Evolutionary conservation across 2,888 invertebrate species (phyloP).

Genomic region (Spatulosminthurus flaviceps): DNA sequence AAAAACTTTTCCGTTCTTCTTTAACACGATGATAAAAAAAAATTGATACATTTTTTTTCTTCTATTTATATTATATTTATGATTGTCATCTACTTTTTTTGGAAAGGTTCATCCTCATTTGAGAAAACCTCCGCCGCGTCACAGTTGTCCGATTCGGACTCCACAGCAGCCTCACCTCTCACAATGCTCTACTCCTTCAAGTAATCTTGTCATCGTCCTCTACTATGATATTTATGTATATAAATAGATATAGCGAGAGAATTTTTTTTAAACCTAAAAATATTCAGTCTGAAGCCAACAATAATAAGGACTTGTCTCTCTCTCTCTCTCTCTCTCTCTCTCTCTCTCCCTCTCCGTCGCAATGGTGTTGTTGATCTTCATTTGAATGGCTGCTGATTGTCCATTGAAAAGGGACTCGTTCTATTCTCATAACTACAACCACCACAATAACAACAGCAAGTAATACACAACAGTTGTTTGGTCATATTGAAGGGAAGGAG

Average conservation of each 20-base stretch:
- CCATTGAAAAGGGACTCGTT: conserved; percentile 11
- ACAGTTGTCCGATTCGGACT: conserved; percentile 54
- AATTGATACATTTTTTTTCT: conserved; percentile 3
- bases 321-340: neutral
- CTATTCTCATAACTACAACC: neutral
- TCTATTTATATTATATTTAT: too few relatives aligned
- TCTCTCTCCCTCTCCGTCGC: neutral
- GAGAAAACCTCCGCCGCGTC: conserved; percentile 51
- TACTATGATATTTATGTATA: neutral
- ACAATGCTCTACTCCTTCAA: conserved; percentile 54
- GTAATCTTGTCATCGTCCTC: conserved; percentile 10
- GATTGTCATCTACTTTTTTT: neutral
- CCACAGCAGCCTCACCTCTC: conserved; percentile 51
- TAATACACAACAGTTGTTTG: neutral
- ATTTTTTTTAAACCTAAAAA: too few relatives aligned
- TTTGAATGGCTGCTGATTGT: conserved; percentile 26
- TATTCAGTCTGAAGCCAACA: too few relatives aligned
- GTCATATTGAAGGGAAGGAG: neutral
- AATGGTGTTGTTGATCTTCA: conserved; percentile 18
- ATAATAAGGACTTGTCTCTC: too few relatives aligned
- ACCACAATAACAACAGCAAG: neutral
- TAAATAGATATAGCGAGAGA: too few relatives aligned
- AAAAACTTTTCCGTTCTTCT: neutral
- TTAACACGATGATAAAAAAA: neutral
- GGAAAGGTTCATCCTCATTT: conserved; percentile 43